Evolutionary conservation across 1,140 invertebrate species (phyloP).

Genomic region (Zaprionus nigranus): DNA sequence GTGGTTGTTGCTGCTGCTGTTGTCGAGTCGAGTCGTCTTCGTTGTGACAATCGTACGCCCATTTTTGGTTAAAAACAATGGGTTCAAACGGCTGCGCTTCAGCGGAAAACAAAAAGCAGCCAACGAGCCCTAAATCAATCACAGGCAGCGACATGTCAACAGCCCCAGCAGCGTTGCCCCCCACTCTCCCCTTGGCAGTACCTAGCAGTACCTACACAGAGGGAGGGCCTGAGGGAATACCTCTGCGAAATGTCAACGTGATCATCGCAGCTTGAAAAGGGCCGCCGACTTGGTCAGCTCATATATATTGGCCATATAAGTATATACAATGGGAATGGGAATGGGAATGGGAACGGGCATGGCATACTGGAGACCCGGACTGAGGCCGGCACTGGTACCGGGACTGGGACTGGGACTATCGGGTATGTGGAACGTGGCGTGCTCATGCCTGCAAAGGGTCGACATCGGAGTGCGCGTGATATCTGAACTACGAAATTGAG

Average conservation of each 20-base stretch:
- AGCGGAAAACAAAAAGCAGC: constrained; percentile 76
- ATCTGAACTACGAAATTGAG: constrained; percentile 83
- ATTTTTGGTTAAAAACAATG: constrained; percentile 79
- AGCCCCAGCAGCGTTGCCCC: constrained; percentile 29
- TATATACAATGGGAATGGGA: constrained; percentile 15
- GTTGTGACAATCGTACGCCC: constrained; percentile 59
- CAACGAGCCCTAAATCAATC: constrained; percentile 78
- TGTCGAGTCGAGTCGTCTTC: constrained; percentile 27
- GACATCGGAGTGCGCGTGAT: constrained; percentile 62
- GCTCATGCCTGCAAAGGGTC: constrained; percentile 24
- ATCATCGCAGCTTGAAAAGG: constrained; percentile 77
- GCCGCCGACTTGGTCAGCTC: constrained; percentile 52
- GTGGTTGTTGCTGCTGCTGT: constrained; percentile 16
- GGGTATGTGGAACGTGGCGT: constrained; percentile 61
- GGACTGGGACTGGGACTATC: not conserved
- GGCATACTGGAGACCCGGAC: not conserved
- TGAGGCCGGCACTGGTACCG: not conserved
- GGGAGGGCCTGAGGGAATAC: not conserved
- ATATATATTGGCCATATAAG: constrained; percentile 68
- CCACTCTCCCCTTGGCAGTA: not conserved
- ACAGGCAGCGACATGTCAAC: constrained; percentile 74
- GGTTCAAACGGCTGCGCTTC: constrained; percentile 79
- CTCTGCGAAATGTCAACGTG: constrained; percentile 72
- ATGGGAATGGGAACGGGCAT: constrained; percentile 12
- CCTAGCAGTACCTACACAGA: not conserved